Evolutionary conservation across 2,113 vertebrate genomes (phyloP), one percentile per base, ranked within the genome.

Genomic region (Cyanistes caeruleus): DNA sequence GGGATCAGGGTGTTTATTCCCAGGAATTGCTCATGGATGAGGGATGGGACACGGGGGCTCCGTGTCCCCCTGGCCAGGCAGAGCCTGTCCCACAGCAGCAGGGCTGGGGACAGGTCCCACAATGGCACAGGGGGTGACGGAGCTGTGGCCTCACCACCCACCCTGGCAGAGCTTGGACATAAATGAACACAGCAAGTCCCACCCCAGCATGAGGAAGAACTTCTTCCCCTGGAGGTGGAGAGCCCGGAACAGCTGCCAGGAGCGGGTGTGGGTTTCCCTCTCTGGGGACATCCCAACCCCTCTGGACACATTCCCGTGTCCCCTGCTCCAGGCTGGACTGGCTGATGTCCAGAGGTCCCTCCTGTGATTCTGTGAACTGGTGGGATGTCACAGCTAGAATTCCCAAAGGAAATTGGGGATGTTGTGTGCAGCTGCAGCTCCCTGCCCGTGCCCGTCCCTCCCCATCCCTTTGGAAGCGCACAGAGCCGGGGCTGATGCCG

Each of bases 121-220:
- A 5, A 13, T 1, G 41, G 17, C 75, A 21, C 68, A 18, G 69
- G 27, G 37, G 53, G 39, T 73, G 69, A 20, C 69, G 24, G 77
- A 27, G 60, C 77, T 24, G 68, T 0, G 4, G 68, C 52, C 23
- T 19, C 52, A 44, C 15, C 60, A 8, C 77, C 69, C 37, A 6
- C 15, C 33, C 30, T 3, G 39, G 69, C 52, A n/a, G 60, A 16
- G 13, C 16, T 39, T 5, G 62, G n/a, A 21, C 46, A 21, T 0
- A 1, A n/a, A 74, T 2, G 20, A n/a, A 18, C 62, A 4, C 69
- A 52, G 43, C 35, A 1, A 17, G 6, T 5, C 11, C 52, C 60
- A 28, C 15, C 52, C 15, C 31, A 44, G n/a, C 19, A 1, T 0
- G 11, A 10, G 77, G 15, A 4, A 10, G 20, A 15, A 5, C 4